phyloP scores from a whole-genome alignment of 2,113 vertebrate species.

The Melanerpes aurifrons region DNA sequence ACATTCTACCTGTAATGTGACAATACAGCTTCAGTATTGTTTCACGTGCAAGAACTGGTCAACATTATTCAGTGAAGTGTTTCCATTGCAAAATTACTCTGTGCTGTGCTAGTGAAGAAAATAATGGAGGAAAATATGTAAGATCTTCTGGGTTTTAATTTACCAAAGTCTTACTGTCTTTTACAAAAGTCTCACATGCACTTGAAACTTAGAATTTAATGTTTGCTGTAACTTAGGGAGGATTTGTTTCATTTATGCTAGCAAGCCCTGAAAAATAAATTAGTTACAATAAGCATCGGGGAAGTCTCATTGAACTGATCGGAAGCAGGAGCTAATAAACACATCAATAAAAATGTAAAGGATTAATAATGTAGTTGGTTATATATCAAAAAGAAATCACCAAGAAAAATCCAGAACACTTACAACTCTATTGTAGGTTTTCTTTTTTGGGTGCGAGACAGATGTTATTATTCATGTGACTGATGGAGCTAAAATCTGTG shows the following conservation, averaged over 20 bases:
- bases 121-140: not conserved
- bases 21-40: not conserved
- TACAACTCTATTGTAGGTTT: not conserved
- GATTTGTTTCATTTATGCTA: not conserved
- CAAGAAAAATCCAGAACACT: not conserved
- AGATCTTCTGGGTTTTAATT: not conserved
- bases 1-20: not conserved
- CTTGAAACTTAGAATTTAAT: not conserved
- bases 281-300: not conserved
- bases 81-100: not conserved
- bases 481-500: not conserved
- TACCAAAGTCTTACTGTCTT: not conserved
- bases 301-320: not conserved
- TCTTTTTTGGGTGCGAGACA: not conserved
- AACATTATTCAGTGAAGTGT: fast-evolving
- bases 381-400: not conserved
- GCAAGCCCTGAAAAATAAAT: not conserved
- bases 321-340: not conserved
- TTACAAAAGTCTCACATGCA: not conserved
- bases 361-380: not conserved
- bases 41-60: not conserved
- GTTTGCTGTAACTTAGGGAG: not conserved
- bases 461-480: not conserved
- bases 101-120: not conserved
- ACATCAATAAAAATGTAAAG: not conserved